These are phyloP conservation scores for Trogon surrucura DNA, from an alignment of 2,113 vertebrate genomes.

Conservation along the genomic window DNA sequence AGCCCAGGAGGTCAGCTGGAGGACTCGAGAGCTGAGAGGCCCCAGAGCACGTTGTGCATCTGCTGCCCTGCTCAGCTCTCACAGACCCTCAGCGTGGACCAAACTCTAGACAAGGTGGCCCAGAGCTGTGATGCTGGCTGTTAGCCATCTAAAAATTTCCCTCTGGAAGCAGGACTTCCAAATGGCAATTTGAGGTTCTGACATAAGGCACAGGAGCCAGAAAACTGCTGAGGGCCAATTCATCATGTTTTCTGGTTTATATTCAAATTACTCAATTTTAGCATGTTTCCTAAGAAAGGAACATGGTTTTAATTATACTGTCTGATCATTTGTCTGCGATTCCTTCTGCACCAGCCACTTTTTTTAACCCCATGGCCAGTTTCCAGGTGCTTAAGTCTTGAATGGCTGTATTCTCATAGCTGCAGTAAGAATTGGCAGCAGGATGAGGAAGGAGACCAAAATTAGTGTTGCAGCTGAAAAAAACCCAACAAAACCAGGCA, in stretches of 20 bases:
- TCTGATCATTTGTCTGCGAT: neutral
- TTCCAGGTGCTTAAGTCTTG: neutral
- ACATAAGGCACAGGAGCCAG: neutral
- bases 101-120: neutral
- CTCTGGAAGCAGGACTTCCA: neutral
- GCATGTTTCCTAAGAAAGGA: constrained; percentile 15
- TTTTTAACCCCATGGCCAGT: neutral
- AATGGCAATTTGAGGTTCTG: neutral
- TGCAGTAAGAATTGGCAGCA: neutral
- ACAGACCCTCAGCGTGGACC: neutral
- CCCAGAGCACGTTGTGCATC: neutral
- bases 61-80: neutral
- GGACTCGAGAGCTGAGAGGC: neutral
- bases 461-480: neutral
- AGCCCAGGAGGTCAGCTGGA: neutral
- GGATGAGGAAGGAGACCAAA: neutral
- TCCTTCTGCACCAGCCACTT: neutral
- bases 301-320: neutral
- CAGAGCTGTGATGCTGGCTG: neutral
- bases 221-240: neutral
- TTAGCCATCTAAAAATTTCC: neutral
- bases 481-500: neutral
- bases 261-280: constrained; percentile 4
- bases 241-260: neutral
- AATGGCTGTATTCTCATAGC: neutral